Conservation (phyloP, 2,888 invertebrate genomes). For the Pilophorus perplexus region DNA sequence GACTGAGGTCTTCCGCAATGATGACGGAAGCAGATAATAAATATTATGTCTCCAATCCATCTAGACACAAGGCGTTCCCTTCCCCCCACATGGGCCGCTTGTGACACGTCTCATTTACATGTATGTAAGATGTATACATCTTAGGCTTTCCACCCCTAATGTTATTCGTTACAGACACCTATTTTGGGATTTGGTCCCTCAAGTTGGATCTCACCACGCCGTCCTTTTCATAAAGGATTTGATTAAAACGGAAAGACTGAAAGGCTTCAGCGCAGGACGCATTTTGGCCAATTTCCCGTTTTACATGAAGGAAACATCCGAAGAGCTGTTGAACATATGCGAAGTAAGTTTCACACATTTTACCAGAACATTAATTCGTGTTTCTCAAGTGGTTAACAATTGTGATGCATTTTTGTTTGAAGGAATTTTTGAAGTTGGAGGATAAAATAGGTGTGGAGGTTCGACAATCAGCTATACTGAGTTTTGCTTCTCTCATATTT, state of each 20-base stretch:
- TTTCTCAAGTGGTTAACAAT: too few relatives aligned
- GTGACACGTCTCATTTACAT: too few relatives aligned
- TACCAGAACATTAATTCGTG: too few relatives aligned
- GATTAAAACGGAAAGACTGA: constrained; percentile 61
- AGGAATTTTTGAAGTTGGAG: constrained; percentile 48
- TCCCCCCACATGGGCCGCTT: too few relatives aligned
- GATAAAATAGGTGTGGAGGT: constrained; percentile 54
- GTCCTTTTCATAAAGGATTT: constrained; percentile 65
- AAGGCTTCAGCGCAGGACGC: constrained; percentile 64
- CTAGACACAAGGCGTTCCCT: too few relatives aligned
- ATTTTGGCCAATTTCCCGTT: constrained; percentile 68
- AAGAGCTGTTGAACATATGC: constrained; percentile 50
- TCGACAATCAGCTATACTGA: constrained; percentile 65
- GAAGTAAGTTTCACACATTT: constrained; percentile 49
- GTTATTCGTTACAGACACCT: constrained; percentile 67
- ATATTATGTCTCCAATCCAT: too few relatives aligned
- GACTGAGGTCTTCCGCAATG: too few relatives aligned
- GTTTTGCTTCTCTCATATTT: constrained; percentile 66
- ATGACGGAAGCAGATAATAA: too few relatives aligned
- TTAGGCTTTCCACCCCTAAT: too few relatives aligned
- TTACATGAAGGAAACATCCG: constrained; percentile 62
- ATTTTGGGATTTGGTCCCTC: constrained; percentile 68
- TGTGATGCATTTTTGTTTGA: too few relatives aligned
- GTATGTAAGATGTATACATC: too few relatives aligned
- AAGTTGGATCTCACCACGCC: constrained; percentile 65